Evolutionary conservation across 2,113 vertebrate genomes (phyloP).

Genomic region (Arvicanthis niloticus): DNA sequence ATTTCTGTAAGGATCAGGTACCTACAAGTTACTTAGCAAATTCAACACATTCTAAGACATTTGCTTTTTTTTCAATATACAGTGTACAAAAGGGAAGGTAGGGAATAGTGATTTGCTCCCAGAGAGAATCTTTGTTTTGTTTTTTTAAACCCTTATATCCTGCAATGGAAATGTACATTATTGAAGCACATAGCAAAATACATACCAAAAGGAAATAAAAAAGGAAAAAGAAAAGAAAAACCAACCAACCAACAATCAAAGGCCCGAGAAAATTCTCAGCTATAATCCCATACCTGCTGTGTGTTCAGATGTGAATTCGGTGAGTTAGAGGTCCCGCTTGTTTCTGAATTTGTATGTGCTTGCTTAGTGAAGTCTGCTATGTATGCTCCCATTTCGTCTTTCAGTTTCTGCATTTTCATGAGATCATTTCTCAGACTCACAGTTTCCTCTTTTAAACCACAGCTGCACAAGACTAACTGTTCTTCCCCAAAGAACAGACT

Average conservation of each 20-base stretch:
- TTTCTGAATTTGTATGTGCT: neutral
- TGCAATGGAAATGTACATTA: neutral
- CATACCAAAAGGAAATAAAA: neutral
- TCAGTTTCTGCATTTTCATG: conserved; percentile 54
- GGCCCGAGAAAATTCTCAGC: neutral
- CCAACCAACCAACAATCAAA: neutral
- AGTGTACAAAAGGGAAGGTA: neutral
- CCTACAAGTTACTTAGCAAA: neutral
- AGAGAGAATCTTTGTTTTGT: neutral
- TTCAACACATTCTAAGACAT: neutral
- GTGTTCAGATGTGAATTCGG: neutral
- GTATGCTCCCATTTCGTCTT: conserved; percentile 23
- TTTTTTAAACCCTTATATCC: conserved; percentile 31
- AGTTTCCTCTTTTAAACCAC: conserved; percentile 63
- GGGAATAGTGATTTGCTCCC: neutral
- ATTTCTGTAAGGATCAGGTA: neutral
- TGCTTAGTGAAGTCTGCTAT: neutral
- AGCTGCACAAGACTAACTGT: conserved; percentile 44
- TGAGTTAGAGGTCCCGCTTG: neutral
- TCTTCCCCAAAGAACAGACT: neutral
- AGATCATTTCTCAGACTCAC: conserved; percentile 53
- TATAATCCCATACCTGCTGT: neutral
- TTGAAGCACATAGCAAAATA: neutral
- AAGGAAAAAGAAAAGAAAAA: neutral
- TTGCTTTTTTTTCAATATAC: neutral